These are phyloP conservation scores for Ephestia elutella DNA, from an alignment of 1,140 invertebrate species.

Conservation along the genomic window DNA sequence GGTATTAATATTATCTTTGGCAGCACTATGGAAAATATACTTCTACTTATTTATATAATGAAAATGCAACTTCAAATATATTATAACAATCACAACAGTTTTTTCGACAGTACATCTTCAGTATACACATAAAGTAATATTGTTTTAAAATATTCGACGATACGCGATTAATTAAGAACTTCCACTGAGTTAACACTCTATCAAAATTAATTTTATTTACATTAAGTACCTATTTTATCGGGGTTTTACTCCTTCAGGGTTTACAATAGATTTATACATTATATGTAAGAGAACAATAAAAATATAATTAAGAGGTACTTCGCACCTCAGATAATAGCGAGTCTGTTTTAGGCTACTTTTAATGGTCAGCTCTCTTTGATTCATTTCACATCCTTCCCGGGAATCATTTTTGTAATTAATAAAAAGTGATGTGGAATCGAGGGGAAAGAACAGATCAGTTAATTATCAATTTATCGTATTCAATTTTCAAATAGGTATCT, in stretches of 20 bases:
- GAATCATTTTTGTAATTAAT: slow-evolving; percentile 12
- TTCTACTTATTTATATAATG: slow-evolving; percentile 67
- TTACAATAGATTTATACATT: slow-evolving; percentile 39
- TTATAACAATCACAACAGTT: slow-evolving; percentile 71
- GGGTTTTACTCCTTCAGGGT: slow-evolving; percentile 66
- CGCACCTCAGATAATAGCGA: slow-evolving; percentile 36
- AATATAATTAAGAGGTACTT: slow-evolving; percentile 44
- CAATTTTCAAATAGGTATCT: too few relatives aligned
- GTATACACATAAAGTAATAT: slow-evolving; percentile 46
- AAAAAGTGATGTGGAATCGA: slow-evolving; percentile 17
- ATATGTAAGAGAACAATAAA: slow-evolving; percentile 42
- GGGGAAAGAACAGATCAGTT: slow-evolving; percentile 9
- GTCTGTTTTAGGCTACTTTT: slow-evolving; percentile 28
- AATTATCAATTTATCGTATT: too few relatives aligned
- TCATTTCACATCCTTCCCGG: slow-evolving; percentile 19
- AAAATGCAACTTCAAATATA: slow-evolving; percentile 72
- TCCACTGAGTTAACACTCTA: slow-evolving; percentile 38
- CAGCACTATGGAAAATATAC: slow-evolving; percentile 74
- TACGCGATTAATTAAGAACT: slow-evolving; percentile 38
- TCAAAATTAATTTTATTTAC: slow-evolving; percentile 54
- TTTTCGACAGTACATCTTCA: slow-evolving; percentile 53
- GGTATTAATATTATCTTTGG: slow-evolving; percentile 61
- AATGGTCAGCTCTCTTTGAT: slow-evolving; percentile 30
- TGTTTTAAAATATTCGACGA: slow-evolving; percentile 44
- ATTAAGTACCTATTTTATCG: slow-evolving; percentile 36